Percentiles rank a stretch among this genome's conserved stretches.
phyloP scores from a whole-genome alignment of 2,888 invertebrate genomes.

The Epinotia ramella region DNA sequence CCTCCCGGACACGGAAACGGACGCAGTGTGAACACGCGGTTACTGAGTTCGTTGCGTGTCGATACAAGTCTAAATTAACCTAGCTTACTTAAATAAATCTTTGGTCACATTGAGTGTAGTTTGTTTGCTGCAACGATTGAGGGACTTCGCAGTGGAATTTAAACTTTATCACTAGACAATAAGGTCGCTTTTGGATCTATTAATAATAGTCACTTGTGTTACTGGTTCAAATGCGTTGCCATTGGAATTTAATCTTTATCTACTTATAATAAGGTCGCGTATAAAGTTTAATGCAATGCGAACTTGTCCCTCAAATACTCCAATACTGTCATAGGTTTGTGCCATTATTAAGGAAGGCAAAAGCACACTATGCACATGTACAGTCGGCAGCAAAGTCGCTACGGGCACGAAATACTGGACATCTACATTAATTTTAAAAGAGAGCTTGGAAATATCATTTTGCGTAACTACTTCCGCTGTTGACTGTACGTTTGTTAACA shows the following conservation, averaged over 20 bases:
- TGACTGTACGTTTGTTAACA: not conserved
- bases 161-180: not conserved
- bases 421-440: not conserved
- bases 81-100: slow-evolving; percentile 69
- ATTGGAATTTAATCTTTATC: not conserved
- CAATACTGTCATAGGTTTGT: slow-evolving; percentile 31
- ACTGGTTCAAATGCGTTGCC: not conserved
- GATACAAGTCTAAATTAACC: slow-evolving; percentile 47
- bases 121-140: slow-evolving; percentile 50
- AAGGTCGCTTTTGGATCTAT: not conserved
- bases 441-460: not conserved
- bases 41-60: slow-evolving; percentile 56
- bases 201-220: not conserved
- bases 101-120: slow-evolving; percentile 80
- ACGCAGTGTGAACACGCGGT: too few relatives aligned
- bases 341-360: slow-evolving; percentile 17
- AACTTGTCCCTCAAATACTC: slow-evolving; percentile 8
- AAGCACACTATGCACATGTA: slow-evolving; percentile 6
- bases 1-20: too few relatives aligned
- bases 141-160: slow-evolving; percentile 4
- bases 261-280: not conserved
- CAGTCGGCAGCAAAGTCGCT: not conserved
- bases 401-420: not conserved
- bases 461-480: not conserved
- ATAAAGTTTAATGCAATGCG: not conserved